These are phyloP conservation scores for Drosophila eugracilis DNA, from an alignment of 1,140 invertebrate species.

Conservation along the genomic window DNA sequence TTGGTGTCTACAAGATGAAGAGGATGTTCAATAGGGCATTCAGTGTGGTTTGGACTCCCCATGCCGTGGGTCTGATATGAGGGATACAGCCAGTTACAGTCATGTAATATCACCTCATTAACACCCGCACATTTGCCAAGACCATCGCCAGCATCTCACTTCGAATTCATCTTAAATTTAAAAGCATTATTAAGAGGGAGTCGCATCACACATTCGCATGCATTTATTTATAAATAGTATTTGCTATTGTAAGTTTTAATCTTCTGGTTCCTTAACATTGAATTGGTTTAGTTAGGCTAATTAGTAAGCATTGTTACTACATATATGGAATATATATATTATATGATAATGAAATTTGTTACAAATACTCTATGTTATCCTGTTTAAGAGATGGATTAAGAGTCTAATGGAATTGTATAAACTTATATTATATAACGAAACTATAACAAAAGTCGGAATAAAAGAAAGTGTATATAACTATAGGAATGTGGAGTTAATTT, in stretches of 20 bases:
- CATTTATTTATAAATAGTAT: constrained; percentile 65
- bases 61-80: constrained; percentile 77
- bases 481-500: constrained; percentile 6
- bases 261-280: constrained; percentile 60
- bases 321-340: constrained; percentile 42
- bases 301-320: constrained; percentile 30
- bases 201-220: constrained; percentile 32
- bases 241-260: constrained; percentile 55
- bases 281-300: constrained; percentile 45
- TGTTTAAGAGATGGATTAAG: constrained; percentile 1
- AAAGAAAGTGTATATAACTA: constrained; percentile 12
- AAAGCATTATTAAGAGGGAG: constrained; percentile 29
- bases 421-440: constrained; percentile 2
- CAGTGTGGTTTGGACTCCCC: constrained; percentile 75
- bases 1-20: constrained; percentile 65
- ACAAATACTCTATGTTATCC: constrained; percentile 35
- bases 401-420: constrained; percentile 30
- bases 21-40: constrained; percentile 72
- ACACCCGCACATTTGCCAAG: constrained; percentile 18
- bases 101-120: constrained; percentile 13
- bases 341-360: constrained; percentile 34
- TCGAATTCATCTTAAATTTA: constrained; percentile 15
- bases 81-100: neutral
- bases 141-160: constrained; percentile 42
- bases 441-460: constrained; percentile 1